Conservation (phyloP, 2,888 invertebrate genomes). For the Petrolisthes cinctipes region DNA sequence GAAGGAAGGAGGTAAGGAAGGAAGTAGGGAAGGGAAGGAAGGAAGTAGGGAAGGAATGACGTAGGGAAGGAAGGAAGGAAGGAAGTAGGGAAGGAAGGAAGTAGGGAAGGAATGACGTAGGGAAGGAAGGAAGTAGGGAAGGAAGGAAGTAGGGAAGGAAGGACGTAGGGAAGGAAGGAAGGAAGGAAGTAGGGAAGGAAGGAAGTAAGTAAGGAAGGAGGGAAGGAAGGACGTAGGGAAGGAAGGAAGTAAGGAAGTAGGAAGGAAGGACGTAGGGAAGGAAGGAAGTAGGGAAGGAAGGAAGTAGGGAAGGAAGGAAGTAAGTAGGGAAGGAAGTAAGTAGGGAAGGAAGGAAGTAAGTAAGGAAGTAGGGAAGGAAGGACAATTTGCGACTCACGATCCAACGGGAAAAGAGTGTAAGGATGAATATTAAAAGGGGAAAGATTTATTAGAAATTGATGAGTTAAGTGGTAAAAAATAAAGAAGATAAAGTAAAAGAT, state of each 20-base stretch:
- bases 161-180: background rate
- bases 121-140: background rate
- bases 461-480: background rate
- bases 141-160: background rate
- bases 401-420: background rate
- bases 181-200: background rate
- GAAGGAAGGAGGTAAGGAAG: background rate
- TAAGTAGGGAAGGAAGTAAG: background rate
- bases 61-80: background rate
- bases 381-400: background rate
- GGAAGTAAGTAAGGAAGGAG: background rate
- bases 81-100: background rate
- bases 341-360: background rate
- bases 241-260: background rate
- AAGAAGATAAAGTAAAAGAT: background rate
- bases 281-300: background rate
- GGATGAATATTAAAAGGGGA: background rate
- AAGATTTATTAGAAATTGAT: no score
- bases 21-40: background rate
- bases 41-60: background rate
- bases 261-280: background rate
- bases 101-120: no score
- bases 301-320: slow-evolving; percentile 16
- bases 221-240: background rate
- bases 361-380: background rate